Evolutionary conservation across 2,888 invertebrate species (phyloP).

Genomic region (Drosophila aldrichi): DNA sequence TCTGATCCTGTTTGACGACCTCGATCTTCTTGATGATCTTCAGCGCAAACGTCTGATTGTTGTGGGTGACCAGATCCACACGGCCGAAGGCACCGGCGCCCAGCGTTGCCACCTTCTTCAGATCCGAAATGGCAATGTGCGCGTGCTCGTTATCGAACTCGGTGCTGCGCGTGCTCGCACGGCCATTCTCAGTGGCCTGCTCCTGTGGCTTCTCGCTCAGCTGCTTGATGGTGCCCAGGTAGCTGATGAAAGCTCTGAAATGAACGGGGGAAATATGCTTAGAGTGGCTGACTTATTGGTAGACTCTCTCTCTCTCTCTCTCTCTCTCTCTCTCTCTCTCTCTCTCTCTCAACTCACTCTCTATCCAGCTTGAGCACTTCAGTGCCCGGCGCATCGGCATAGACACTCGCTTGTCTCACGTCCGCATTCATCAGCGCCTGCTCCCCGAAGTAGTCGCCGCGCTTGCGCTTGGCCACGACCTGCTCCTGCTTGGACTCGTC

Average conservation of each 20-base stretch:
- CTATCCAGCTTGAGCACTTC: conserved; percentile 95
- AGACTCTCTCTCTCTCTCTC: conserved; percentile 73
- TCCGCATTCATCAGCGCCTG: conserved; percentile 94
- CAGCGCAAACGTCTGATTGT: conserved; percentile 89
- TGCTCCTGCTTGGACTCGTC: conserved; percentile 88
- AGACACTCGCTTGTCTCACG: conserved; percentile 94
- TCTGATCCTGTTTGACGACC: conserved; percentile 94
- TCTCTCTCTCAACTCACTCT: conserved; percentile 87
- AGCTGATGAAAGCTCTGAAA: conserved; percentile 90
- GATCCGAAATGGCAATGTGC: conserved; percentile 90
- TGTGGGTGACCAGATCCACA: conserved; percentile 91
- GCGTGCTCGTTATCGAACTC: conserved; percentile 87
- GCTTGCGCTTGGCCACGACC: conserved; percentile 89
- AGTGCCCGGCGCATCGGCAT: conserved; percentile 93
- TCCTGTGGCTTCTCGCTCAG: conserved; percentile 78
- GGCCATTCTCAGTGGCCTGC: conserved; percentile 47
- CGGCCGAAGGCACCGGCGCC: conserved; percentile 97
- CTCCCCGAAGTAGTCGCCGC: conserved; percentile 96
- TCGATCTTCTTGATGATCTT: conserved; percentile 96
- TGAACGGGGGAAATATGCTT: background rate
- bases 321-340: conserved; percentile 90
- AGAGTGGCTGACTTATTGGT: too few species aligned
- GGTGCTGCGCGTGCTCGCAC: conserved; percentile 67
- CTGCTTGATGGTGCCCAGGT: conserved; percentile 90
- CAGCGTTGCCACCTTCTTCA: conserved; percentile 93